Percentiles rank a stretch among this genome's conserved stretches.
These are phyloP conservation scores for Eupelmus urozonus DNA, from an alignment of 2,888 invertebrate species.

Conservation along the genomic window DNA sequence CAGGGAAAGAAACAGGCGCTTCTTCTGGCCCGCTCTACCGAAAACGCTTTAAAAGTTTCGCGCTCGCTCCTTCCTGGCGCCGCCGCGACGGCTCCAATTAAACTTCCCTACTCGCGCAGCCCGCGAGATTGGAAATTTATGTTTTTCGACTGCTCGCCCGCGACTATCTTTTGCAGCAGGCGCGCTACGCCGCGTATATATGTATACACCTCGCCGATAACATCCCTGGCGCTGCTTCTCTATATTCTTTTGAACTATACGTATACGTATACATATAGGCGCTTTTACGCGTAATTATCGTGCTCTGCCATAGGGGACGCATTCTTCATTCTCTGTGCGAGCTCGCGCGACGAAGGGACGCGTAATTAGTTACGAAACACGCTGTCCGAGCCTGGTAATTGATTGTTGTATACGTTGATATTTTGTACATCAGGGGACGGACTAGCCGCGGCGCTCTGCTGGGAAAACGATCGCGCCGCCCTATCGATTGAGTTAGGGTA, in stretches of 20 bases:
- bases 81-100: constrained; percentile 65
- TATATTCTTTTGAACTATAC: no score
- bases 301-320: neutral
- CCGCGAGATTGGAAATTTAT: constrained; percentile 67
- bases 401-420: constrained; percentile 31
- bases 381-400: constrained; percentile 15
- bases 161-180: no score
- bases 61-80: constrained; percentile 16
- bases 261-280: neutral
- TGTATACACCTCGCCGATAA: no score
- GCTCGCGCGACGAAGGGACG: neutral
- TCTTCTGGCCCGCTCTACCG: constrained; percentile 63
- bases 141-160: no score
- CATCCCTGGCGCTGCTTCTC: no score
- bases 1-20: constrained; percentile 42
- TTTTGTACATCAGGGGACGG: neutral
- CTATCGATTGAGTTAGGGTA: no score
- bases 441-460: no score
- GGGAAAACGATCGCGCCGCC: no score
- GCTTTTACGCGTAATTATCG: neutral
- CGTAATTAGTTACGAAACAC: constrained; percentile 34
- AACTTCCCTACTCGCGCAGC: constrained; percentile 65
- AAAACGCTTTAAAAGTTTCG: constrained; percentile 68
- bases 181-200: no score
- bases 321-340: constrained; percentile 8